A percentile compares a stretch with the other conserved stretches of the same genome.
Conservation (phyloP, 2,888 invertebrate genomes). For the Ophraella communa region DNA sequence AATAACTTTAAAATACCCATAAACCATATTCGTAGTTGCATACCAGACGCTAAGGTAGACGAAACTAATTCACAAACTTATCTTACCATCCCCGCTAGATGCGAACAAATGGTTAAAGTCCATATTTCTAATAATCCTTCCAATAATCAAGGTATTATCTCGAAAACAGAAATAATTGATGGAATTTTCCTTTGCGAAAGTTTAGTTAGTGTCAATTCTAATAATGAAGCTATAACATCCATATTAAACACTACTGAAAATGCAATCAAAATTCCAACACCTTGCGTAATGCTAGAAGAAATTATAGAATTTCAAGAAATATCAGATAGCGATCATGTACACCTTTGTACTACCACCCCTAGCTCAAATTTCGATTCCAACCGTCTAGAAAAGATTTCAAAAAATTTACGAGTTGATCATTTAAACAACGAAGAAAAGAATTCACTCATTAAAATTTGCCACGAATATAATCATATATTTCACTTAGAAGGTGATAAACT, state of each 20-base stretch:
- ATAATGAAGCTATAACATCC: conserved; percentile 10
- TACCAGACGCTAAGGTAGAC: neutral
- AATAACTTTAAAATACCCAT: conserved; percentile 19
- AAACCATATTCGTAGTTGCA: neutral
- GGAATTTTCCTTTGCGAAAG: conserved; percentile 32
- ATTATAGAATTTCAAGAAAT: neutral
- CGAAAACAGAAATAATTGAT: conserved; percentile 29
- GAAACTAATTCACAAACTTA: conserved; percentile 5
- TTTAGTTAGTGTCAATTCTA: conserved; percentile 17
- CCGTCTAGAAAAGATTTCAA: conserved; percentile 2
- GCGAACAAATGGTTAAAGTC: conserved; percentile 38
- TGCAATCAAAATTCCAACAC: neutral
- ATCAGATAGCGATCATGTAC: neutral
- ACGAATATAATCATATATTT: conserved; percentile 44
- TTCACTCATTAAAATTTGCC: conserved; percentile 39
- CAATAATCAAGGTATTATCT: conserved; percentile 35
- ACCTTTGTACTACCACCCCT: neutral
- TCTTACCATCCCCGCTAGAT: conserved; percentile 27
- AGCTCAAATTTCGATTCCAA: neutral
- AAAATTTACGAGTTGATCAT: conserved; percentile 36
- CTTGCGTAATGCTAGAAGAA: neutral
- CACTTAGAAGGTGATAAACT: conserved; percentile 41
- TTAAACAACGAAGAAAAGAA: conserved; percentile 45
- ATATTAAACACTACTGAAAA: conserved; percentile 9
- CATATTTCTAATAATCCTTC: conserved; percentile 29